Percentiles rank a stretch among this genome's conserved stretches.
phyloP scores from a whole-genome alignment of 2,113 vertebrate species.

The Actinemys pallida region DNA sequence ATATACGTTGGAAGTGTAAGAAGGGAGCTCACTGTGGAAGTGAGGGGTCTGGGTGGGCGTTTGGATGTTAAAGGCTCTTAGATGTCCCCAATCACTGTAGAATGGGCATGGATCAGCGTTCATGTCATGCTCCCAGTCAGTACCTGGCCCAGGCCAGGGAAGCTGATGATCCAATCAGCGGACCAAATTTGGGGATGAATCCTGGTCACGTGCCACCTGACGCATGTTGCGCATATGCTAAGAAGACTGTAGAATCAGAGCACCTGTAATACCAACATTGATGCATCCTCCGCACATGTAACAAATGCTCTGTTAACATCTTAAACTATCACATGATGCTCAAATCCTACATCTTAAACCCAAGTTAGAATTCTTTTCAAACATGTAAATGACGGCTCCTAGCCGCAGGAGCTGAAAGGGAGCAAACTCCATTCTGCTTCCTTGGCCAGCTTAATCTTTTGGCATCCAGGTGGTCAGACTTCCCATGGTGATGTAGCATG shows the following conservation, averaged over 20 bases:
- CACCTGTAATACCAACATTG: background rate
- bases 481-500: too few species aligned
- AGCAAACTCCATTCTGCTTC: background rate
- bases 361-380: background rate
- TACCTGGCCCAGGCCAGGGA: too few species aligned
- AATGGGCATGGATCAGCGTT: background rate
- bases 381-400: background rate
- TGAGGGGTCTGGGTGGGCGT: background rate
- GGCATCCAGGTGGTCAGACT: background rate
- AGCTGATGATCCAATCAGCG: too few species aligned
- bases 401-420: background rate
- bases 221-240: too few species aligned
- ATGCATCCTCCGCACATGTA: background rate
- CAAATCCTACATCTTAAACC: background rate
- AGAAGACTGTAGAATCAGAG: background rate
- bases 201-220: too few species aligned
- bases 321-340: background rate
- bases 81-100: background rate
- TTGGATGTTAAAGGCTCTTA: background rate
- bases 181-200: too few species aligned
- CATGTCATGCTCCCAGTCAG: too few species aligned
- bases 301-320: background rate
- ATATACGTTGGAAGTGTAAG: background rate
- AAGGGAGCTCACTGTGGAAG: background rate
- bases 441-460: background rate